Base-by-base conservation (phyloP, 2,888 invertebrate genomes). In the Cheilosia soror region DNA sequence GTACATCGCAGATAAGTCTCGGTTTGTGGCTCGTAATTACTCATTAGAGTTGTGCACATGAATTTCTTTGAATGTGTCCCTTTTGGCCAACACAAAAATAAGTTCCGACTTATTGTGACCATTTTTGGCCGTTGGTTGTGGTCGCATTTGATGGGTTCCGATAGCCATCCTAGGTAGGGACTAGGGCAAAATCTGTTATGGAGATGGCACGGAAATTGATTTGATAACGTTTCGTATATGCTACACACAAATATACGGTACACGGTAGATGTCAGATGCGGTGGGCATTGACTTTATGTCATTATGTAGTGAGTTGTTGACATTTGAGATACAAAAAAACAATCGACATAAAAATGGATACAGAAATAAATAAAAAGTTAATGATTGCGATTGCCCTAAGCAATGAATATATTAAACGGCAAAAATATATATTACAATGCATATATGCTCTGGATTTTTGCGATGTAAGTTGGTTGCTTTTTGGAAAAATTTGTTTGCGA, bases 11-110 rank as follows among this genome's bases (percentile, higher is more conserved):
- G 84, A 84, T 84, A 71, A 66, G 25, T 47, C 40, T 55, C 31
- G 13, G 60, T 47, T 71, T 75, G 65, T 69, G 65, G 60, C 31
- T 27, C 58, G 53, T 80, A 84, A 84, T 84, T 84, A 84, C 80
- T 84, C 80, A 84, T 84, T 80, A 84, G 53, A 76, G 53, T 69
- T 68, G 37, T 66, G 37, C 15, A 51, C 33, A 55, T 53, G 37
- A 29, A 57, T 72, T 58, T 75, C 75, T 65, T 57, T 47, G n/a
- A 47, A 63, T 40, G 37, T 78, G 62, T 62, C 47, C 47, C 66
- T 75, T 47, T 65, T 20, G 60, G 47, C 31, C 27, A 25, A 13
- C 4, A 37, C 11, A 37, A 13, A 13, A 33, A 7, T 29, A 15
- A 15, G 20, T 73, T 73, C 79, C 77, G 83, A 31, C 62, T 53